A percentile compares a stretch with the other conserved stretches of the same genome.
Conservation (phyloP, 2,113 vertebrate genomes). For the Passer domesticus region DNA sequence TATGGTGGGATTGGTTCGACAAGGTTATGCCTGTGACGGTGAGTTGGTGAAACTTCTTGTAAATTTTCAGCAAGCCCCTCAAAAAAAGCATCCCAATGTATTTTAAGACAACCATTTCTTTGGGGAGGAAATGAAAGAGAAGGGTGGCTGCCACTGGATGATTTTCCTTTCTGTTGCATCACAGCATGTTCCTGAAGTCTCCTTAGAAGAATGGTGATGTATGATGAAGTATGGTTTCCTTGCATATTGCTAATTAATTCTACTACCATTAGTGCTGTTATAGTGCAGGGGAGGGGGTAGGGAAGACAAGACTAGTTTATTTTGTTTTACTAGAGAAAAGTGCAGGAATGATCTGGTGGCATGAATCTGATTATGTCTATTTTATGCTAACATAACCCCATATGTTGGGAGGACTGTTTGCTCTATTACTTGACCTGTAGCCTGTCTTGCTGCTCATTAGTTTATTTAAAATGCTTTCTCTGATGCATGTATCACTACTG, state of each 20-base stretch:
- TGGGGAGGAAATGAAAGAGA: not conserved
- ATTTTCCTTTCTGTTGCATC: not conserved
- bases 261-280: not conserved
- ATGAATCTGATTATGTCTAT: not conserved
- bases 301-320: not conserved
- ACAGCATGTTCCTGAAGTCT: not conserved
- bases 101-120: not conserved
- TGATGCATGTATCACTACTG: not conserved
- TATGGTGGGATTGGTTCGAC: constrained; percentile 94
- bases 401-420: not conserved
- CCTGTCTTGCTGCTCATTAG: not conserved
- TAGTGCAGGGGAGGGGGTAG: accelerated
- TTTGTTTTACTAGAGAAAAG: not conserved
- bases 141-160: not conserved
- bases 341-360: not conserved
- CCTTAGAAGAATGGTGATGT: not conserved
- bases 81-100: not conserved
- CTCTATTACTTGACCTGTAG: not conserved
- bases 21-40: constrained; percentile 96
- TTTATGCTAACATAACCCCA: not conserved
- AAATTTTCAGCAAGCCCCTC: not conserved
- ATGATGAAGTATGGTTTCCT: not conserved
- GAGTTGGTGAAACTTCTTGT: constrained; percentile 44
- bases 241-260: not conserved
- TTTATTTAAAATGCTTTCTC: not conserved